Conservation (phyloP, 2,888 invertebrate species). For the Endomychus coccineus region DNA sequence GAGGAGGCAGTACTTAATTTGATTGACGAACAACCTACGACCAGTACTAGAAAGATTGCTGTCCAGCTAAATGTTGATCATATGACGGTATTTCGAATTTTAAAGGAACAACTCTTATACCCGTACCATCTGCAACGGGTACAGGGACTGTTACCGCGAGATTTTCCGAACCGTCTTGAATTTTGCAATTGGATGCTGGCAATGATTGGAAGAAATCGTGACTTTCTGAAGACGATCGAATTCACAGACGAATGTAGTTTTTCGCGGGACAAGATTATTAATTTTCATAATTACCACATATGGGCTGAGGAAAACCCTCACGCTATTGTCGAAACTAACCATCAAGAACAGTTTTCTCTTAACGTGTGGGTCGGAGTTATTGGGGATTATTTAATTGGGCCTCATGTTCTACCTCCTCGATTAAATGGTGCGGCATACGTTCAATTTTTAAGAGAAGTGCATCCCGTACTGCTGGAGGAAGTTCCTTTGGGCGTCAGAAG, state of each 20-base stretch:
- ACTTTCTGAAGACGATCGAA: conserved; percentile 17
- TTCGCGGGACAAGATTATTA: conserved; percentile 20
- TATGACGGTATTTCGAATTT: conserved; percentile 9
- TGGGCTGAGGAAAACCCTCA: too few relatives aligned
- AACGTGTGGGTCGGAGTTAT: too few relatives aligned
- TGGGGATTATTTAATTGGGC: too few relatives aligned
- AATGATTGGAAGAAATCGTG: conserved; percentile 14
- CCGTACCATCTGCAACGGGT: conserved; percentile 6
- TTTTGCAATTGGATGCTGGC: conserved; percentile 6
- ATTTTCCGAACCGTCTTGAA: conserved; percentile 4
- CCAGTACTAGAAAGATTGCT: conserved; percentile 12
- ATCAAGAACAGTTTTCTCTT: too few relatives aligned
- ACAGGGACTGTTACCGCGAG: conserved; percentile 4
- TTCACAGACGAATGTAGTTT: conserved; percentile 20
- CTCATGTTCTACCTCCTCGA: too few relatives aligned
- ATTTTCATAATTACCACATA: conserved; percentile 20
- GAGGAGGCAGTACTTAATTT: conserved; percentile 7
- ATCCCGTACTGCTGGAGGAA: conserved; percentile 5
- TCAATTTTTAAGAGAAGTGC: conserved; percentile 5
- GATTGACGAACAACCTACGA: conserved; percentile 8
- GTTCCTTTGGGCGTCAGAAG: conserved; percentile 3
- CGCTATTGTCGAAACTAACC: too few relatives aligned
- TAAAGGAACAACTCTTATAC: conserved; percentile 7
- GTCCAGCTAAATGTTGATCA: conserved; percentile 11
- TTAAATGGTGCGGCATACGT: too few relatives aligned